Base-by-base conservation (phyloP, 2,888 invertebrate species). In the Drosophila robusta region DNA sequence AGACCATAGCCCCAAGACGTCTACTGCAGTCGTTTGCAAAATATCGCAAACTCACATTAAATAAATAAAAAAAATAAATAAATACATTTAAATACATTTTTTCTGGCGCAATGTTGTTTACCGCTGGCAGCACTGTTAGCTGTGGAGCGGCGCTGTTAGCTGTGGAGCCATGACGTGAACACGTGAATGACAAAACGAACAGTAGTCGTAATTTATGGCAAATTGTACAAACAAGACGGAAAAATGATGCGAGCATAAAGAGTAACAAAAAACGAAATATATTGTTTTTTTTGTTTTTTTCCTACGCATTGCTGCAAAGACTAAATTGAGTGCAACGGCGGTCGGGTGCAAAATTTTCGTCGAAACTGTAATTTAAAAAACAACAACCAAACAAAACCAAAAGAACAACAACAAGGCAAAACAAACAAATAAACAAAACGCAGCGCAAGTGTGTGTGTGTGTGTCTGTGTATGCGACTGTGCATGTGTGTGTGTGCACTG, bases 361-460 rank as follows among this genome's bases (percentile, higher is more conserved):
- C 47, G 22, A 73, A 34, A 12, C n/a, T n/a, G 2, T 18, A 14
- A 29, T 47, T 36, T 32, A 22, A 29, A 63, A 36, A 46, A 49
- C n/a, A 29, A 22, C 16, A 22, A 16, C 22, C 42, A 46, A 34
- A 12, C 39, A 16, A 3, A 8, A 36, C 18, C 6, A 47, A 65
- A 24, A 42, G n/a, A 52, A 41, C 39, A 51, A 55, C 16, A 57
- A 51, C 18, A 56, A 38, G 36, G 44, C 51, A 51, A 58, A 70
- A 65, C 47, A 54, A 57, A 69, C 56, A 75, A 66, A 69, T 46
- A 67, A 72, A 72, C 55, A 70, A 70, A 65, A 65, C 63, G 18
- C 32, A 24, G 54, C 34, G 54, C 32, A 26, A 18, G 34, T 42
- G 39, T 34, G 44, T 32, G 9, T 32, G 29, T 8, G 52, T 22